phyloP scores from a whole-genome alignment of 2,797 vertebrate species.

The Masticophis lateralis region DNA sequence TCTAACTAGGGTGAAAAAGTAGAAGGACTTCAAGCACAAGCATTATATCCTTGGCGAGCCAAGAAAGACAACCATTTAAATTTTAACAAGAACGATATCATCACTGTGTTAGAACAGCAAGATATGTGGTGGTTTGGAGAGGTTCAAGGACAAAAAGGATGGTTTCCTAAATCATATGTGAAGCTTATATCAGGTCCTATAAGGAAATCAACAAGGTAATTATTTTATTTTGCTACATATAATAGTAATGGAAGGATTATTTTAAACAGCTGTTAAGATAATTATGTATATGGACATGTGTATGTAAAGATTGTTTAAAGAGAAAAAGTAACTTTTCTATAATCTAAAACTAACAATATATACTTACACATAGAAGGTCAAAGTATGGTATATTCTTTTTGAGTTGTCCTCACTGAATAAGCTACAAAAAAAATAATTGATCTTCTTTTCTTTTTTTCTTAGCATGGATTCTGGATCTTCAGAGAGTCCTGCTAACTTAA shows the following conservation, averaged over 20 bases:
- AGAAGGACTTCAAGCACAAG: conserved; percentile 95
- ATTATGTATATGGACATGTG: background rate
- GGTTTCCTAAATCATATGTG: conserved; percentile 99
- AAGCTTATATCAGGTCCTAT: conserved; percentile 89
- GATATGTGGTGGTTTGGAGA: conserved; percentile 99
- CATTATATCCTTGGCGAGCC: conserved; percentile 95
- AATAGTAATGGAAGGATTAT: background rate
- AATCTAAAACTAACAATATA: background rate
- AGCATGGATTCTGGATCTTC: conserved; percentile 87
- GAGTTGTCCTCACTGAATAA: background rate
- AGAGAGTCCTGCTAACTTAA: conserved; percentile 90
- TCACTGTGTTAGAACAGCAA: conserved; percentile 97
- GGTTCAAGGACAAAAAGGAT: conserved; percentile 94
- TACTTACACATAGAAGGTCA: background rate
- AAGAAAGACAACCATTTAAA: conserved; percentile 99
- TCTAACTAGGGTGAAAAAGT: conserved; percentile 90
- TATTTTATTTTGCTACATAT: conserved; percentile 31
- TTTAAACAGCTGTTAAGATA: background rate
- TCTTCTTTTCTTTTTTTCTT: conserved; percentile 50
- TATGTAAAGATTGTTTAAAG: background rate
- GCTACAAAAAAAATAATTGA: conserved; percentile 5
- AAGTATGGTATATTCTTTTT: background rate
- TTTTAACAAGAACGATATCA: conserved; percentile 97
- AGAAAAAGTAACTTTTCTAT: background rate
- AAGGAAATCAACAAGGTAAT: conserved; percentile 87